phyloP scores from a whole-genome alignment of 2,888 invertebrate species.

The Polymixis flavicincta region DNA sequence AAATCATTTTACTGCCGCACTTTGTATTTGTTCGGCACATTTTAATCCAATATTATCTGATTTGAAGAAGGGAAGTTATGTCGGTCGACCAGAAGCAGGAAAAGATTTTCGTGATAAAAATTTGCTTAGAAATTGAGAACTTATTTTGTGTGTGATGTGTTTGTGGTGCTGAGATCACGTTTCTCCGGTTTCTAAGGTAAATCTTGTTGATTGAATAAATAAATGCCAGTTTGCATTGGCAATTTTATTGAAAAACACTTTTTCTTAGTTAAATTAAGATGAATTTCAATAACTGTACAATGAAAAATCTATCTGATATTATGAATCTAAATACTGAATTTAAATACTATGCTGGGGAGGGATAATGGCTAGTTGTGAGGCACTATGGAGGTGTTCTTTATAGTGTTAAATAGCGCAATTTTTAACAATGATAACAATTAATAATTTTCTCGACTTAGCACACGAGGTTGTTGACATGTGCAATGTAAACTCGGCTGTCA shows the following conservation, averaged over 20 bases:
- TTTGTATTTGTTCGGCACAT: constrained; percentile 71
- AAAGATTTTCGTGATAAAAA: constrained; percentile 22
- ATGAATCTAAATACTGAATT: too few relatives aligned
- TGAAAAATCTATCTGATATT: not conserved
- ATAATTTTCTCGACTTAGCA: too few relatives aligned
- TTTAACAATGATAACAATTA: too few relatives aligned
- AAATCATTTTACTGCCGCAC: constrained; percentile 72
- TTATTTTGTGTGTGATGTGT: constrained; percentile 18
- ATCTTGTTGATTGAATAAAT: not conserved
- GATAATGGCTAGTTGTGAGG: too few relatives aligned
- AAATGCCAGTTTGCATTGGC: not conserved
- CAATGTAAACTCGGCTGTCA: too few relatives aligned
- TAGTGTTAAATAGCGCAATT: too few relatives aligned
- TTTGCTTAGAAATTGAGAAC: constrained; percentile 24
- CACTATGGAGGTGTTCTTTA: too few relatives aligned
- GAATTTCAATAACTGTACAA: not conserved
- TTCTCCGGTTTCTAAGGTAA: not conserved
- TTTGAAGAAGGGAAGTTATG: constrained; percentile 56
- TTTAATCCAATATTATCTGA: constrained; percentile 72
- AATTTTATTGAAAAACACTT: not conserved
- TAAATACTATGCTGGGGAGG: too few relatives aligned
- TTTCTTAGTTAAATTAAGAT: not conserved
- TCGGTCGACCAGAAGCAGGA: constrained; percentile 46
- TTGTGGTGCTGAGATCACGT: constrained; percentile 3
- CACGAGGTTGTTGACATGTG: too few relatives aligned